Evolutionary conservation across 2,113 vertebrate species (phyloP).

Genomic region (Thalassarche chlororhynchos): DNA sequence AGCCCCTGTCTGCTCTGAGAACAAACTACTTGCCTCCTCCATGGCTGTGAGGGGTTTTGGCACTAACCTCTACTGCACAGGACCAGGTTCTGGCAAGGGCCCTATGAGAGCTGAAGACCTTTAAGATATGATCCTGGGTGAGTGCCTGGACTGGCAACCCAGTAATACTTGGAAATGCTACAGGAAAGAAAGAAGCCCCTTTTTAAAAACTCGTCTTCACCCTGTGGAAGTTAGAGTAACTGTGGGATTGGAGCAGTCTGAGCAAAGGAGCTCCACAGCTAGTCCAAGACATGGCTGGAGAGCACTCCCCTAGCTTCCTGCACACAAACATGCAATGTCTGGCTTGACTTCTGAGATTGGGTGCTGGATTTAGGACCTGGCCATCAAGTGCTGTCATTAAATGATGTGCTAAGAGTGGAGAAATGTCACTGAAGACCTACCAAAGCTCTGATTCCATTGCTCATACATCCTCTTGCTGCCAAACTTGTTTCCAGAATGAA

Average conservation of each 20-base stretch:
- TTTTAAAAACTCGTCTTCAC: not conserved
- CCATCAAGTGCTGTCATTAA: conserved; percentile 13
- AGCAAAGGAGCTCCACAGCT: not conserved
- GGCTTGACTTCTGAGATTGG: not conserved
- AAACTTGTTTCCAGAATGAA: conserved; percentile 48
- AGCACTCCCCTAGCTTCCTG: not conserved
- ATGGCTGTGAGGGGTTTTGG: not conserved
- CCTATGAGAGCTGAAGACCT: fast-evolving
- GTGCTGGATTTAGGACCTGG: conserved; percentile 4
- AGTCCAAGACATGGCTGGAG: not conserved
- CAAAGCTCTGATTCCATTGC: conserved; percentile 17
- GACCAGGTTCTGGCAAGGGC: not conserved
- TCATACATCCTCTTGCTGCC: not conserved
- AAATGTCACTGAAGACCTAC: conserved; percentile 53
- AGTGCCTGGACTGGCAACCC: not conserved
- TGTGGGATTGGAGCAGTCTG: not conserved
- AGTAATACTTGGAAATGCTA: not conserved
- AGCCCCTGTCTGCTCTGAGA: not conserved
- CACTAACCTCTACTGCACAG: not conserved
- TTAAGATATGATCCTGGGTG: not conserved
- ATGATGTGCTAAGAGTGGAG: conserved; percentile 48
- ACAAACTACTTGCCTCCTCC: not conserved
- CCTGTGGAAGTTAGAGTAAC: not conserved
- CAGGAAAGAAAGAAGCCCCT: not conserved
- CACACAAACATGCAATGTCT: not conserved